A percentile compares a stretch with the other conserved stretches of the same genome.
Evolutionary conservation across 2,797 vertebrate genomes (phyloP).

Genomic region (Schizopygopsis pylzovi): DNA sequence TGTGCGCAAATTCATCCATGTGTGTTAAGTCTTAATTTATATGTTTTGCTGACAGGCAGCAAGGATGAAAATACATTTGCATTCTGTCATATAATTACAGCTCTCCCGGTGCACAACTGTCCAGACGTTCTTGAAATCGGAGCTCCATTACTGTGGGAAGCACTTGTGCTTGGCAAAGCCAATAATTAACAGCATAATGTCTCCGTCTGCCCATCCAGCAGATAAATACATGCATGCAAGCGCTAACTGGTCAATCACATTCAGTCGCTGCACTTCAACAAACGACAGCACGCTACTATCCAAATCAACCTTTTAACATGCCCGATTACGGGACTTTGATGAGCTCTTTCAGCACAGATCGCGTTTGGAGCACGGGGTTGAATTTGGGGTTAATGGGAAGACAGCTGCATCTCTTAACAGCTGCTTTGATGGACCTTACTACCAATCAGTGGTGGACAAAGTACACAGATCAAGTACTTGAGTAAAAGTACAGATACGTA

Average conservation of each 20-base stretch:
- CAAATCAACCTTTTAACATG: not conserved
- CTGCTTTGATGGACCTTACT: not conserved
- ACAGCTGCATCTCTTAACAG: slow-evolving; percentile 1
- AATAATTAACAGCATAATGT: slow-evolving; percentile 47
- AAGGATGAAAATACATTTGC: slow-evolving; percentile 25
- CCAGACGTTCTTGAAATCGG: slow-evolving; percentile 10
- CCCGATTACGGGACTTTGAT: not conserved
- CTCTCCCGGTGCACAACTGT: not conserved
- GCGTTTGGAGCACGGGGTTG: not conserved
- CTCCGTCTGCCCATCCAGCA: not conserved
- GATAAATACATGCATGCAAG: slow-evolving; percentile 45
- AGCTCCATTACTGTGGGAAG: slow-evolving; percentile 26
- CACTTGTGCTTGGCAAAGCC: slow-evolving; percentile 19
- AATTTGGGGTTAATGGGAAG: slow-evolving; percentile 16
- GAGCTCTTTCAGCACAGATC: not conserved
- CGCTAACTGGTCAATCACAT: slow-evolving; percentile 9
- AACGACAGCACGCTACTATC: not conserved
- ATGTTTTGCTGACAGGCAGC: slow-evolving; percentile 7
- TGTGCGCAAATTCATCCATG: not conserved
- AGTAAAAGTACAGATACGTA: too few species aligned
- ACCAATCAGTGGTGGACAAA: too few species aligned
- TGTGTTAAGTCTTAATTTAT: slow-evolving; percentile 1
- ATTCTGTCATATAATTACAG: slow-evolving; percentile 43
- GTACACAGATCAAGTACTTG: too few species aligned
- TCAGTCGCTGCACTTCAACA: slow-evolving; percentile 24